Evolutionary conservation across 1,140 invertebrate species (phyloP), one percentile per base, ranked within the genome.

Genomic region (Cydia strobilella): DNA sequence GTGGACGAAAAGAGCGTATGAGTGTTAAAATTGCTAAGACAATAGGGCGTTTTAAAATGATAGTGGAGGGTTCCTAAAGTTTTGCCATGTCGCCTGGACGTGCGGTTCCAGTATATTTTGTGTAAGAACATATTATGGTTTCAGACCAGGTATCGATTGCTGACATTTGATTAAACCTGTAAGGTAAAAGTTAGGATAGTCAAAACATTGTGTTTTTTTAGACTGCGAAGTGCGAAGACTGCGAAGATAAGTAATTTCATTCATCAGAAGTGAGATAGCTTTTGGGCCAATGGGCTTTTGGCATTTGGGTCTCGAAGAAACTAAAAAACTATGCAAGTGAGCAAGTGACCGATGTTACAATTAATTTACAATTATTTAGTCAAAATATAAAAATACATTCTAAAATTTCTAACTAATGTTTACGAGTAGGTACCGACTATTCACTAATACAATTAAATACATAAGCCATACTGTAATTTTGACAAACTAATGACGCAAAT

Each of bases 1-100:
- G 48, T 18, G 54, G 20, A 59, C 54, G 18, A 59, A 59, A 59
- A 59, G 54, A 59, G 54, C 54, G 18, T 59, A 59, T 59, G 7
- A 59, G 20, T 59, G 54, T 9, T 59, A 10, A 23, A 20, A 20
- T 59, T 59, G 20, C n/a, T 2, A 59, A 23, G 20, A 59, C 20
- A 23, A 59, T 59, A 59, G 20, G 54, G 9, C 20, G 6, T 59
- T 59, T 59, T 59, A 20, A 20, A 59, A 23, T 59, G 54, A 23
- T 3, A 10, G 65, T n/a, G 15, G 65, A 69, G 65, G 65, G 35
- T 42, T 69, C 27, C 27, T 39, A 35, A 66, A 20, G 31, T 69
- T 69, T 69, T 35, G 65, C 65, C 65, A 69, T 7, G 65, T 69
- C 35, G 2, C 9, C n/a, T 69, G 31, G 65, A 69, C 65, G 31